Percentiles rank a stretch among this genome's conserved stretches.
phyloP scores from a whole-genome alignment of 2,888 invertebrate genomes.

The Masnerella sp. region DNA sequence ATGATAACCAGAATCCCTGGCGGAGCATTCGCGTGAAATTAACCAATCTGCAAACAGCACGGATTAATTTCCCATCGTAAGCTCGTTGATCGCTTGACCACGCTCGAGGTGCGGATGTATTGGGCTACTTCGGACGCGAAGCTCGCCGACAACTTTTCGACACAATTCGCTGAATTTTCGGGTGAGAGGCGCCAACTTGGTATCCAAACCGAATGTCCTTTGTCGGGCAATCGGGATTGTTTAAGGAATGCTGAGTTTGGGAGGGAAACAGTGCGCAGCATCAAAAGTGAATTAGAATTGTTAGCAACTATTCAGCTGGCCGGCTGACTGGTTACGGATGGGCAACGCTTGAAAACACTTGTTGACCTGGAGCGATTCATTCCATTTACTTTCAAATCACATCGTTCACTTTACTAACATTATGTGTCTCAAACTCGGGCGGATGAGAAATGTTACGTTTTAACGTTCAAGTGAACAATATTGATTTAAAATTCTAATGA shows the following conservation, averaged over 20 bases:
- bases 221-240: background rate
- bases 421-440: too few relatives aligned
- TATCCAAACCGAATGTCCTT: background rate
- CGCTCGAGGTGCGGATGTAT: constrained; percentile 10
- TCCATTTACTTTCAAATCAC: too few relatives aligned
- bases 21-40: constrained; percentile 53
- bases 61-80: constrained; percentile 47
- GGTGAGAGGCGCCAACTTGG: background rate
- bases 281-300: background rate
- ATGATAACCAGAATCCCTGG: constrained; percentile 49
- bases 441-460: too few relatives aligned
- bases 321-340: background rate
- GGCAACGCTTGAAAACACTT: background rate
- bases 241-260: background rate
- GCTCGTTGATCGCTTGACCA: constrained; percentile 46
- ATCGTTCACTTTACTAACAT: too few relatives aligned
- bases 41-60: constrained; percentile 54
- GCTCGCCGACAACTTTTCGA: constrained; percentile 26
- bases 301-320: background rate
- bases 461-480: too few relatives aligned
- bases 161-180: constrained; percentile 31
- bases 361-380: too few relatives aligned
- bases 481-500: too few relatives aligned
- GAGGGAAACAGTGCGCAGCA: background rate
- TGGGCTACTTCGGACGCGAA: constrained; percentile 24